Percentiles rank a stretch among this genome's conserved stretches.
Conservation (phyloP, 2,888 invertebrate genomes). For the Sisyra nigra region DNA sequence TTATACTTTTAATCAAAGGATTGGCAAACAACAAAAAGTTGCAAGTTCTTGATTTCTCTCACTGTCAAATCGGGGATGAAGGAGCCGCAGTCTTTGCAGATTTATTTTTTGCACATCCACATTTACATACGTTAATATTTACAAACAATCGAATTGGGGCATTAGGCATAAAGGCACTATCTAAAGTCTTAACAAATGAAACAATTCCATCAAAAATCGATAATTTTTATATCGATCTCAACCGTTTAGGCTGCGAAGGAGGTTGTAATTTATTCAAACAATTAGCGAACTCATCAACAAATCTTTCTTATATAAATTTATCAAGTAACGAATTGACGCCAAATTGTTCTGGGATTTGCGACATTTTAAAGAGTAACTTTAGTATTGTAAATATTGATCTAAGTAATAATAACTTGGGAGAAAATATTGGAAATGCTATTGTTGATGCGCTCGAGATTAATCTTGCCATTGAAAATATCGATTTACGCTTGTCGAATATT, state of each 20-base stretch:
- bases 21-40: conserved; percentile 18
- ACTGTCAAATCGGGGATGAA: conserved; percentile 21
- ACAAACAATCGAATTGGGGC: conserved; percentile 20
- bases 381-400: conserved; percentile 20
- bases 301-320: conserved; percentile 16
- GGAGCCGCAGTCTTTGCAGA: conserved; percentile 20
- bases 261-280: conserved; percentile 16
- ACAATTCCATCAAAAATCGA: neutral
- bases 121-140: conserved; percentile 17
- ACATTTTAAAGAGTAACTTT: conserved; percentile 17
- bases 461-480: conserved; percentile 17
- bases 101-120: conserved; percentile 16
- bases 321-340: conserved; percentile 20
- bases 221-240: conserved; percentile 17
- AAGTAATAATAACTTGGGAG: conserved; percentile 23
- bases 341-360: conserved; percentile 15
- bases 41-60: conserved; percentile 21
- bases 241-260: conserved; percentile 17
- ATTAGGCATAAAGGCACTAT: conserved; percentile 1
- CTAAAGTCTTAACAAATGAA: neutral
- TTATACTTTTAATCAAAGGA: conserved; percentile 18
- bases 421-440: conserved; percentile 18
- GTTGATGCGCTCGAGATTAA: conserved; percentile 17
- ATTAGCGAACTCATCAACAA: conserved; percentile 13
- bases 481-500: conserved; percentile 20